Evolutionary conservation across 1,140 invertebrate species (phyloP).

Genomic region (Lethocerus indicus): DNA sequence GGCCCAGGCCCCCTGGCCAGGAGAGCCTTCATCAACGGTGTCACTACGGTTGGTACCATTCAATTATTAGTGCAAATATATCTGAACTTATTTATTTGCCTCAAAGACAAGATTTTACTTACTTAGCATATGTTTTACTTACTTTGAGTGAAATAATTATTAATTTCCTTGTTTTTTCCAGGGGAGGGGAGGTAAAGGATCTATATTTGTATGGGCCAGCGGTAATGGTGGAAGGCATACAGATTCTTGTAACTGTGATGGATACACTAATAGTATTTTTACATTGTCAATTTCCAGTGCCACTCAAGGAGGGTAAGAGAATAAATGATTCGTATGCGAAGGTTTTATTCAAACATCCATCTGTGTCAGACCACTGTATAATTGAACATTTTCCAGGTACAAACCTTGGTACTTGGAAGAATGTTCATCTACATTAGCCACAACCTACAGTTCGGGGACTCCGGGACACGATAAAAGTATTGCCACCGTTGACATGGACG

Average conservation of each 20-base stretch:
- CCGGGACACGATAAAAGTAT: slow-evolving; percentile 88
- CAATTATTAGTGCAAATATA: neutral
- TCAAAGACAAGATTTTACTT: neutral
- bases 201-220: slow-evolving; percentile 98
- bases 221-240: slow-evolving; percentile 92
- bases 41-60: slow-evolving; percentile 49
- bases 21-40: slow-evolving; percentile 89
- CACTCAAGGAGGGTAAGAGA: slow-evolving; percentile 74
- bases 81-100: neutral
- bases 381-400: slow-evolving; percentile 38
- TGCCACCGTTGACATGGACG: slow-evolving; percentile 91
- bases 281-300: slow-evolving; percentile 94
- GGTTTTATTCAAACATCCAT: no score
- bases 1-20: slow-evolving; percentile 94
- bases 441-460: slow-evolving; percentile 91
- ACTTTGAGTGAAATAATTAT: no score
- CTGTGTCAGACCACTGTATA: no score
- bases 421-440: slow-evolving; percentile 89
- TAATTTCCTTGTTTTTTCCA: slow-evolving; percentile 22
- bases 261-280: slow-evolving; percentile 97
- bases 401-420: slow-evolving; percentile 98
- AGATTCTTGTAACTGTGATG: slow-evolving; percentile 98
- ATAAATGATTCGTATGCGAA: no score
- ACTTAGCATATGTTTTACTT: neutral
- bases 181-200: slow-evolving; percentile 90